These are phyloP conservation scores for Nerophis ophidion DNA, from an alignment of 2,113 vertebrate genomes.

Conservation along the genomic window DNA sequence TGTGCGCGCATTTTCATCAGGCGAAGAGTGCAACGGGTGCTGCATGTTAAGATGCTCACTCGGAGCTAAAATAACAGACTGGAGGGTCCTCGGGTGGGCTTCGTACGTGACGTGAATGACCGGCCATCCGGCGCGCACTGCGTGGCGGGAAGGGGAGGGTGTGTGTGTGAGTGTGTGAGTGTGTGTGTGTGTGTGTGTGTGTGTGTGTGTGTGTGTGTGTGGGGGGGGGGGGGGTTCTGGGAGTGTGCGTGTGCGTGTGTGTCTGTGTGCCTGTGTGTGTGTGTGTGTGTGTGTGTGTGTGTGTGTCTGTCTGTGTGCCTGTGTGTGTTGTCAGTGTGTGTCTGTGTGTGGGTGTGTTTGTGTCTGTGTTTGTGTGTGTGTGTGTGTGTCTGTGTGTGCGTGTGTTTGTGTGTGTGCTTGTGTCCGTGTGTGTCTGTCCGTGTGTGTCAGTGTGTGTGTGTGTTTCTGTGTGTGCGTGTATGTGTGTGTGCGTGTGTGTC, in stretches of 20 bases:
- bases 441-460: neutral
- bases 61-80: neutral
- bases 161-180: too few species aligned
- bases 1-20: conserved; percentile 2
- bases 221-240: too few species aligned
- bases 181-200: too few species aligned
- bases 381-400: neutral
- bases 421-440: too few species aligned
- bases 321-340: neutral
- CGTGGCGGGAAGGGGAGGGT: conserved; percentile 7
- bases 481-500: conserved; percentile 6
- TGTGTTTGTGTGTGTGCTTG: neutral
- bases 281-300: too few species aligned
- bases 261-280: too few species aligned
- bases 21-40: conserved; percentile 42
- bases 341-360: neutral
- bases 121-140: conserved; percentile 38
- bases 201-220: too few species aligned
- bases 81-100: conserved; percentile 18
- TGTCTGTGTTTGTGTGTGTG: neutral
- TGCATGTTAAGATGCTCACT: conserved; percentile 57
- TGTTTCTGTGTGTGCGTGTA: neutral
- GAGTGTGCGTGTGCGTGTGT: too few species aligned
- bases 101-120: conserved; percentile 61
- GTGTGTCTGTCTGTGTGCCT: too few species aligned